Evolutionary conservation across 2,888 invertebrate species (phyloP).

Genomic region (Eupithecia insigniata): DNA sequence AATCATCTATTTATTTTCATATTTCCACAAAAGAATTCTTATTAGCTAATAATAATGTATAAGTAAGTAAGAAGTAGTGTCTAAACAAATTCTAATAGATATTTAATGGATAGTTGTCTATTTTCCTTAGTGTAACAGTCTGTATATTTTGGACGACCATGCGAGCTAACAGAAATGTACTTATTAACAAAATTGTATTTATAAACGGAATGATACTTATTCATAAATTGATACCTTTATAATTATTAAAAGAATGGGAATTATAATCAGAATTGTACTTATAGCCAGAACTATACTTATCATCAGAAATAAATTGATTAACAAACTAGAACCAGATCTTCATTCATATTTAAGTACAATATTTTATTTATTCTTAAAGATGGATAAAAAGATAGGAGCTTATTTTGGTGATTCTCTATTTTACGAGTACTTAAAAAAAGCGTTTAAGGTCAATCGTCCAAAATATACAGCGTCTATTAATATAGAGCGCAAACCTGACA

Average conservation of each 20-base stretch:
- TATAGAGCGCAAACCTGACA: slow-evolving; percentile 28
- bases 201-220: no score
- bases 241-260: neutral
- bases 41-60: slow-evolving; percentile 35
- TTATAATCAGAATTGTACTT: neutral
- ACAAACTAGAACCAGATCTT: neutral
- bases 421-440: neutral
- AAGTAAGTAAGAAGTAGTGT: slow-evolving; percentile 54
- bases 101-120: slow-evolving; percentile 60
- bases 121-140: slow-evolving; percentile 70
- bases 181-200: neutral
- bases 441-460: neutral
- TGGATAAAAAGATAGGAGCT: neutral
- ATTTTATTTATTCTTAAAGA: neutral
- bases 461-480: neutral
- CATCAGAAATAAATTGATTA: neutral
- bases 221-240: neutral
- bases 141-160: slow-evolving; percentile 7
- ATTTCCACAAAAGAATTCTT: slow-evolving; percentile 52
- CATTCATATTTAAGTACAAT: neutral
- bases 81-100: slow-evolving; percentile 60
- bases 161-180: neutral
- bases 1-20: slow-evolving; percentile 67
- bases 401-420: neutral
- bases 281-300: neutral